phyloP scores from a whole-genome alignment of 2,113 vertebrate species.

The Collichthys lucidus region DNA sequence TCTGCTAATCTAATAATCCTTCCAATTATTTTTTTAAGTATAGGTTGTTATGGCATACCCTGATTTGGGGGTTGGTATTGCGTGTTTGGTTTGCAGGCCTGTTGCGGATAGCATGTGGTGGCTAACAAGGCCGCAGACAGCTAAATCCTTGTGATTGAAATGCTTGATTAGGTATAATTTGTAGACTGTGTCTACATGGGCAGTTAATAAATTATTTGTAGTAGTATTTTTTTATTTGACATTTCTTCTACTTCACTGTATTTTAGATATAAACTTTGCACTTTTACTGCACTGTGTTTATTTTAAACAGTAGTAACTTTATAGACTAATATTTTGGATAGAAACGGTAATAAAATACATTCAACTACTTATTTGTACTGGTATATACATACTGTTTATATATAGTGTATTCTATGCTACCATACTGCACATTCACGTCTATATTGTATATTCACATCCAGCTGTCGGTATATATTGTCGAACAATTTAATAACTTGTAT shows the following conservation, averaged over 20 bases:
- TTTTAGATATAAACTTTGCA: background rate
- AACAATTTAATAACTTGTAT: too few species aligned
- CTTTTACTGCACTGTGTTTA: background rate
- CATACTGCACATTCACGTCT: too few species aligned
- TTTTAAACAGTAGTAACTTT: background rate
- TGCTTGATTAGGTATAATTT: background rate
- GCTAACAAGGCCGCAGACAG: background rate
- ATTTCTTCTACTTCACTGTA: background rate
- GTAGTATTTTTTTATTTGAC: background rate
- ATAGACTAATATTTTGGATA: background rate
- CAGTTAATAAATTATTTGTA: background rate
- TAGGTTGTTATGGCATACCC: slow-evolving; percentile 31
- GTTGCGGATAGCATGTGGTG: background rate
- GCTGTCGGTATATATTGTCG: too few species aligned
- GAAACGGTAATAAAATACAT: background rate
- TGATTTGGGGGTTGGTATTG: background rate
- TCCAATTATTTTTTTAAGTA: slow-evolving; percentile 27
- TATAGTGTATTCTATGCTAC: too few species aligned
- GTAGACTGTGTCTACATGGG: background rate
- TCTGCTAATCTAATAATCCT: slow-evolving; percentile 54
- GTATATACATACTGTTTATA: too few species aligned
- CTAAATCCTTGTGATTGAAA: background rate
- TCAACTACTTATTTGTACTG: background rate
- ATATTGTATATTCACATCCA: too few species aligned
- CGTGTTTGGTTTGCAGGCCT: slow-evolving; percentile 6